Conservation (phyloP, 2,888 invertebrate genomes). For the Meliscaeva auricollis region DNA sequence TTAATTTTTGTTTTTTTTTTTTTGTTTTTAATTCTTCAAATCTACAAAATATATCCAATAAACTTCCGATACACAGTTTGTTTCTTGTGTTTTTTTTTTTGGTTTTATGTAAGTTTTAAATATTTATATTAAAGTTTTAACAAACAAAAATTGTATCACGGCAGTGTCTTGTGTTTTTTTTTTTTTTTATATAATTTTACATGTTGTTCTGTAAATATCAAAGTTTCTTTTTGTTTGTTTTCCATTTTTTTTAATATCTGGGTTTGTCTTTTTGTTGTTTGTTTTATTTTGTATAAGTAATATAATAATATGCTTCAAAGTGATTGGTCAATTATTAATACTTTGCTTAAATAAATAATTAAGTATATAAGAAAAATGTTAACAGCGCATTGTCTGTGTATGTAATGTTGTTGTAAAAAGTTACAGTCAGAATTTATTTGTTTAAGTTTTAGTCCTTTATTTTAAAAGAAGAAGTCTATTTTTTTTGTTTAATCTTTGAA, state of each 20-base stretch:
- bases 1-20: conserved; percentile 15
- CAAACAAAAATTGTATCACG: conserved; percentile 51
- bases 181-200: conserved; percentile 56
- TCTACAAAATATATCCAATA: conserved; percentile 62
- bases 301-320: conserved; percentile 58
- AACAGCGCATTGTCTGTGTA: conserved; percentile 48
- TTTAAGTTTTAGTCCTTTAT: conserved; percentile 25
- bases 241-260: conserved; percentile 27
- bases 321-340: conserved; percentile 68
- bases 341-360: conserved; percentile 47
- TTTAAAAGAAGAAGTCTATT: conserved; percentile 28
- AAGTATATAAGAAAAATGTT: conserved; percentile 63
- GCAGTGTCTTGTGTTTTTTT: conserved; percentile 67
- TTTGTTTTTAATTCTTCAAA: conserved; percentile 38
- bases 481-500: not conserved
- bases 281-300: conserved; percentile 41
- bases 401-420: conserved; percentile 56
- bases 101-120: conserved; percentile 43
- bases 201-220: conserved; percentile 72
- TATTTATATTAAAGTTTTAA: conserved; percentile 33
- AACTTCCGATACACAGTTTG: conserved; percentile 45
- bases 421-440: conserved; percentile 48
- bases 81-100: conserved; percentile 20
- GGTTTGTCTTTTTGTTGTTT: conserved; percentile 36
- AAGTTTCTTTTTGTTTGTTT: conserved; percentile 43